Percentiles rank a stretch among this genome's conserved stretches.
phyloP scores from a whole-genome alignment of 2,113 vertebrate genomes.

The Amphiprion percula region DNA sequence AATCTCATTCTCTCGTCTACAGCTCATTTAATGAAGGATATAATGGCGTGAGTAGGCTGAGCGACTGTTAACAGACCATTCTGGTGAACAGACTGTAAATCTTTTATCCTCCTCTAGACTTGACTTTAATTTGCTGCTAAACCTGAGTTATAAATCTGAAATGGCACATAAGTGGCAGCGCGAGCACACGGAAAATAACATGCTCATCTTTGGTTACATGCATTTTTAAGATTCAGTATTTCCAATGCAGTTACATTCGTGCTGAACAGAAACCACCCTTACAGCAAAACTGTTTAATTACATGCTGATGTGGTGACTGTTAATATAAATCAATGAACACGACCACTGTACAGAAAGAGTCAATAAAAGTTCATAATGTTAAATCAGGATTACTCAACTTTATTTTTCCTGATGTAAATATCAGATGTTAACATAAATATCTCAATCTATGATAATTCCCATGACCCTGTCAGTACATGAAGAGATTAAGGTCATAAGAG shows the following conservation, averaged over 20 bases:
- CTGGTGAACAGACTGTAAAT: slow-evolving; percentile 65
- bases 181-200: slow-evolving; percentile 41
- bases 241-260: background rate
- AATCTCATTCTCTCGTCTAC: slow-evolving; percentile 68
- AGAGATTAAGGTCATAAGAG: background rate
- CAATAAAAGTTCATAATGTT: slow-evolving; percentile 59
- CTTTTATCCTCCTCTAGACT: slow-evolving; percentile 54
- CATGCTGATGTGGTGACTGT: slow-evolving; percentile 37
- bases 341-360: slow-evolving; percentile 21
- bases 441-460: background rate
- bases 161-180: slow-evolving; percentile 19
- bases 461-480: background rate
- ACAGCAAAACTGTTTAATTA: slow-evolving; percentile 37
- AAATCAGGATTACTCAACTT: slow-evolving; percentile 30
- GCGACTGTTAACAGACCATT: slow-evolving; percentile 66
- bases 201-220: slow-evolving; percentile 42
- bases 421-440: slow-evolving; percentile 4
- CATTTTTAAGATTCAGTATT: slow-evolving; percentile 29
- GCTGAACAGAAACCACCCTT: slow-evolving; percentile 1
- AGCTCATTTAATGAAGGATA: slow-evolving; percentile 76
- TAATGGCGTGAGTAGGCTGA: slow-evolving; percentile 71
- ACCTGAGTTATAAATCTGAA: slow-evolving; percentile 57
- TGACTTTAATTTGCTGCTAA: slow-evolving; percentile 61
- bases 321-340: slow-evolving; percentile 43
- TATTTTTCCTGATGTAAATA: slow-evolving; percentile 6